Evolutionary conservation across 2,797 vertebrate genomes (phyloP).

Genomic region (Melanotaenia parkinsoni): DNA sequence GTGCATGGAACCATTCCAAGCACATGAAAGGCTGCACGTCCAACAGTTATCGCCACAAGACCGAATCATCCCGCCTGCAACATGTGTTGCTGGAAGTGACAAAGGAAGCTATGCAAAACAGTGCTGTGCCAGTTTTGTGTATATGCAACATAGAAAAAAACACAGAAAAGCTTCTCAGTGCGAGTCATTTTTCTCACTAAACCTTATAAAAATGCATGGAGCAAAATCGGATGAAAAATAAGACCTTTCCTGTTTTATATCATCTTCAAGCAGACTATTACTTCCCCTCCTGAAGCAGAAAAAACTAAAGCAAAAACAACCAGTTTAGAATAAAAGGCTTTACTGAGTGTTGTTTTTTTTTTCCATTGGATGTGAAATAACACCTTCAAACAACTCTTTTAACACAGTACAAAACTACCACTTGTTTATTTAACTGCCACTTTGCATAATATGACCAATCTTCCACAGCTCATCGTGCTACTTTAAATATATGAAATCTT

Average conservation of each 20-base stretch:
- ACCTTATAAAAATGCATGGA: slow-evolving; percentile 33
- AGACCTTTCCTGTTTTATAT: slow-evolving; percentile 16
- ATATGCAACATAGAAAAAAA: neutral
- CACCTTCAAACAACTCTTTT: slow-evolving; percentile 29
- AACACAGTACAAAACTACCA: slow-evolving; percentile 16
- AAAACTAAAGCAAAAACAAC: slow-evolving; percentile 28
- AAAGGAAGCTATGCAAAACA: slow-evolving; percentile 3
- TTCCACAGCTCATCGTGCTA: slow-evolving; percentile 12
- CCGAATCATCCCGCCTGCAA: slow-evolving; percentile 22
- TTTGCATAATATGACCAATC: slow-evolving; percentile 19
- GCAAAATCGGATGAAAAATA: slow-evolving; percentile 18
- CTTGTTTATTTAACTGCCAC: slow-evolving; percentile 22
- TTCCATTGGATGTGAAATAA: slow-evolving; percentile 9
- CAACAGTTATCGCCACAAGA: slow-evolving; percentile 18
- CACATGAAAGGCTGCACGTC: slow-evolving; percentile 19
- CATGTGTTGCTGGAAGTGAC: slow-evolving; percentile 17
- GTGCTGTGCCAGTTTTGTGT: neutral
- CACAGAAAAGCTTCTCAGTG: neutral
- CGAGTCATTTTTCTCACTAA: slow-evolving; percentile 20
- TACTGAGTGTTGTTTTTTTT: slow-evolving; percentile 5
- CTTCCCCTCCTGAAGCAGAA: slow-evolving; percentile 3
- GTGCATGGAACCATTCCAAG: slow-evolving; percentile 8
- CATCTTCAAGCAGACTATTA: slow-evolving; percentile 30
- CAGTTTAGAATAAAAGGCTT: slow-evolving; percentile 25
- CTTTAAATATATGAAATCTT: slow-evolving; percentile 29